These are phyloP conservation scores for Spilogale gracilis DNA, from an alignment of 2,113 vertebrate species.

Conservation along the genomic window DNA sequence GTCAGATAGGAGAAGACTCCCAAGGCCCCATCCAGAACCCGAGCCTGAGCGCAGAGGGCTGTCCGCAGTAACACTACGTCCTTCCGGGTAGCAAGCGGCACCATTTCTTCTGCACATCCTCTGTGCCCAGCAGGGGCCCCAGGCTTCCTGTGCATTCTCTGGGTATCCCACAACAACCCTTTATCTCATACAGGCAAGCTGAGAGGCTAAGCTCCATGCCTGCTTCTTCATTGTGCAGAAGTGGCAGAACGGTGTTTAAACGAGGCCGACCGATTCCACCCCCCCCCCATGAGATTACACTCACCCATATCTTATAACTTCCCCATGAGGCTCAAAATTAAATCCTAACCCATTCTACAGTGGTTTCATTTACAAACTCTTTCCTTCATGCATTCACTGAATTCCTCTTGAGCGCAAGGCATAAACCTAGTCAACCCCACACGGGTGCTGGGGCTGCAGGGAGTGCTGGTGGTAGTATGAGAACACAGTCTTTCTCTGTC, in stretches of 20 bases:
- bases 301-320: background rate
- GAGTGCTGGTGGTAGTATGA: background rate
- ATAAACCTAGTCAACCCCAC: background rate
- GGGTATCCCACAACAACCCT: background rate
- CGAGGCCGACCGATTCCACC: background rate
- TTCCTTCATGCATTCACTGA: background rate
- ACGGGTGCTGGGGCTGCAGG: background rate
- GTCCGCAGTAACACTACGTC: background rate
- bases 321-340: background rate
- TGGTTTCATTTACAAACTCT: background rate
- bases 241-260: background rate
- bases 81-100: background rate
- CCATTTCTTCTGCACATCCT: background rate
- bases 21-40: background rate
- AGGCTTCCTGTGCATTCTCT: background rate
- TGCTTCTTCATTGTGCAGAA: background rate
- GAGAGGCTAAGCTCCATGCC: background rate
- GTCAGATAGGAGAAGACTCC: background rate
- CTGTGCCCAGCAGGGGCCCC: background rate
- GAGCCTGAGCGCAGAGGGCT: background rate
- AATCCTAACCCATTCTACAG: background rate
- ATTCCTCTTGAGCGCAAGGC: background rate
- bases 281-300: background rate
- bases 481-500: constrained; percentile 1
- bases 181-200: background rate